Evolutionary conservation across 2,888 invertebrate species (phyloP), one percentile per base, ranked within the genome.

Genomic region (Calameuta pallipes): DNA sequence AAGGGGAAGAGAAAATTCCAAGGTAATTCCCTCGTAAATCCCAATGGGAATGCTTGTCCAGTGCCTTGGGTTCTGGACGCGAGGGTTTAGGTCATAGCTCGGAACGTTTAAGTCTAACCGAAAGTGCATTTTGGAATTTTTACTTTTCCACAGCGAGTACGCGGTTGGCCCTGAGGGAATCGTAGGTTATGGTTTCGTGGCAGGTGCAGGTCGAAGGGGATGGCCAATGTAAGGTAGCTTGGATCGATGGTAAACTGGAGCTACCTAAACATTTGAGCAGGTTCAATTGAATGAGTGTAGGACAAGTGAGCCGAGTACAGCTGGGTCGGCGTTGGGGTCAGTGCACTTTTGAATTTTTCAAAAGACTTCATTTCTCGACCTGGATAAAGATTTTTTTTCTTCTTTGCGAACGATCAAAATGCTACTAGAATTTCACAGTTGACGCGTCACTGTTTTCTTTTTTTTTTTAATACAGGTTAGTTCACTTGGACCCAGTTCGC

Each of bases 221-320:
- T 13, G 37, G 31, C 13, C 31, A 34, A 74, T 31, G 70, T 73
- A 77, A 73, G 41, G 15, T 9, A 41, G 68, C 35, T 69, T 11
- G 75, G 76, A 80, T 84, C 83, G 81, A 83, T 81, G 36, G 37
- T 37, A 37, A 80, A 81, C 77, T 82, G 76, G 82, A 74, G 37
- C 85, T 69, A 23, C 74, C 74, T 80, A 77, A 84, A 81, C 79
- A 81, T 80, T 83, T 78, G 34, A 79, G 36, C 33, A 75, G 56
- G 56, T 56, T 23, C 23, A 56, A 23, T 56, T 15, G 9, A 56
- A 56, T 0, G 56, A 56, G 56, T 9, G 56, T 56, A 23, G 56
- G 23, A 23, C 56, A 23, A 56, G 23, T 56, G 23, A 23, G 56
- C 23, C 0, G 37, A 37, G 13, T 13, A 37, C 37, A 12, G 12